phyloP scores from a whole-genome alignment of 2,797 vertebrate species.

The Neosilurus hyrtlii region DNA sequence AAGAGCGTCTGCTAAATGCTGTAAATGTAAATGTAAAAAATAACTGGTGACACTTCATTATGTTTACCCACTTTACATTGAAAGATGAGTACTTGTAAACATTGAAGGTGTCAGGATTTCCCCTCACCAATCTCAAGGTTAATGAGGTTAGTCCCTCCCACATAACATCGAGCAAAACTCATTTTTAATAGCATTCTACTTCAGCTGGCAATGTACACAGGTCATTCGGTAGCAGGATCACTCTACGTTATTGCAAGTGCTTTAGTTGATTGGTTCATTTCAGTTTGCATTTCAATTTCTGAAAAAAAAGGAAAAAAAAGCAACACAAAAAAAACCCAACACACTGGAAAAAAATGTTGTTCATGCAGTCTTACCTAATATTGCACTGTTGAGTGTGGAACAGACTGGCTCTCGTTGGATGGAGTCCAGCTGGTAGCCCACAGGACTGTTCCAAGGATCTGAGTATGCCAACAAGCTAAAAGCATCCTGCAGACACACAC shows the following conservation, averaged over 20 bases:
- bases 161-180: background rate
- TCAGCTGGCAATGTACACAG: background rate
- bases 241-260: background rate
- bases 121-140: background rate
- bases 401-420: constrained; percentile 98
- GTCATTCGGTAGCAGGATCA: too few species aligned
- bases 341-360: background rate
- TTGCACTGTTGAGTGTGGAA: constrained; percentile 99
- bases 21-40: too few species aligned
- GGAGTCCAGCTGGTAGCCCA: constrained; percentile 94
- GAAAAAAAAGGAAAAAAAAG: background rate
- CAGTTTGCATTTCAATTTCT: background rate
- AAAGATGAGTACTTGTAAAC: too few species aligned
- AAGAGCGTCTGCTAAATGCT: too few species aligned
- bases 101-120: background rate
- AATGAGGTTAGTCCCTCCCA: background rate
- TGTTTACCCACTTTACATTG: too few species aligned
- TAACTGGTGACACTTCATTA: background rate
- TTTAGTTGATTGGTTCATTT: background rate
- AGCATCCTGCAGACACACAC: constrained; percentile 78
- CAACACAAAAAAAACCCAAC: too few species aligned
- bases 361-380: constrained; percentile 79
- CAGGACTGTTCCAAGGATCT: constrained; percentile 96
- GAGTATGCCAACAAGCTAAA: constrained; percentile 98
- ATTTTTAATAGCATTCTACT: background rate